phyloP scores from a whole-genome alignment of 2,888 invertebrate genomes.

The Agrotis puta region DNA sequence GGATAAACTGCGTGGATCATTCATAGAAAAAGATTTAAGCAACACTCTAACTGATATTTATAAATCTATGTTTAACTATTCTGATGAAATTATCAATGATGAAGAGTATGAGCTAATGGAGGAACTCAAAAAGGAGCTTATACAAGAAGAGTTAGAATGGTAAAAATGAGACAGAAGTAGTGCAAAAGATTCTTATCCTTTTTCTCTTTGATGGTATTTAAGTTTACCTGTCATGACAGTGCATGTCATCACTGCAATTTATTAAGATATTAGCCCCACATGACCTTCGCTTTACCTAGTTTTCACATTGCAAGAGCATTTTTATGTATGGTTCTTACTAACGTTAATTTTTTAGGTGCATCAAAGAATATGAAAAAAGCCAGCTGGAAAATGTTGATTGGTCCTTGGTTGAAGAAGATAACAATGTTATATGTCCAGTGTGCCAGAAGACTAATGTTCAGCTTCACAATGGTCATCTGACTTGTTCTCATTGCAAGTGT shows the following conservation, averaged over 20 bases:
- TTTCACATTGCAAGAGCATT: not conserved
- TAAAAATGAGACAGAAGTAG: conserved; percentile 55
- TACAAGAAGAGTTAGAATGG: conserved; percentile 87
- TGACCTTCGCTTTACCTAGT: not conserved
- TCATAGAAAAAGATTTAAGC: conserved; percentile 75
- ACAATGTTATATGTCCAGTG: conserved; percentile 88
- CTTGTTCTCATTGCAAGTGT: conserved; percentile 82
- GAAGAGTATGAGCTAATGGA: conserved; percentile 81
- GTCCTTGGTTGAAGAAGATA: conserved; percentile 80
- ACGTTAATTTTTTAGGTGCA: conserved; percentile 77
- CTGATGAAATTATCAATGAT: conserved; percentile 70
- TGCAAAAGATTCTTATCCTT: not conserved
- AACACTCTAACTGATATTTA: conserved; percentile 81
- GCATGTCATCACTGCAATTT: not conserved
- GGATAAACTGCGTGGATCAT: conserved; percentile 79
- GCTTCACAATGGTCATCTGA: conserved; percentile 65
- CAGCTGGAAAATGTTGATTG: conserved; percentile 82
- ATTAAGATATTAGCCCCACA: not conserved
- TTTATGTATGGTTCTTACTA: not conserved
- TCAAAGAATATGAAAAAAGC: conserved; percentile 85
- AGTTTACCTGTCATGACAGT: not conserved
- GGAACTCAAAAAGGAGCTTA: conserved; percentile 83
- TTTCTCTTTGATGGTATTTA: not conserved
- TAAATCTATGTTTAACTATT: conserved; percentile 78
- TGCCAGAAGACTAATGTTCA: conserved; percentile 86